phyloP scores from a whole-genome alignment of 2,113 vertebrate species.

The Lagopus muta region DNA sequence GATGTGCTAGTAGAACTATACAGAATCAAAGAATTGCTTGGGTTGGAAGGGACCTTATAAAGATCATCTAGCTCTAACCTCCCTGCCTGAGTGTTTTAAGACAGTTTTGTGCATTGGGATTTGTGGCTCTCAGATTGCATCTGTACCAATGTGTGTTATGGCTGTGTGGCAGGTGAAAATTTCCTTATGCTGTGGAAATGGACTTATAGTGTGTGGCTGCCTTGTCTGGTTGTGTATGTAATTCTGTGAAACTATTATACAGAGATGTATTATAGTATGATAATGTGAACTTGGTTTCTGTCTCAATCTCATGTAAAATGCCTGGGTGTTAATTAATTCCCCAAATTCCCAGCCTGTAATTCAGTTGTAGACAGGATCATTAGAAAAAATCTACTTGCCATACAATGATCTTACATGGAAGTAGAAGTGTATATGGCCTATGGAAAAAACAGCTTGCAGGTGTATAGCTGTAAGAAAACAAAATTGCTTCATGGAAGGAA shows the following conservation, averaged over 20 bases:
- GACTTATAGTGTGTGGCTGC: not conserved
- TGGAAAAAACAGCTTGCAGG: conserved; percentile 41
- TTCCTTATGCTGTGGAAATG: not conserved
- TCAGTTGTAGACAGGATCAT: not conserved
- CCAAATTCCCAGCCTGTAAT: not conserved
- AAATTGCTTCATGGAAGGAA: conserved; percentile 10
- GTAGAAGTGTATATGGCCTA: not conserved
- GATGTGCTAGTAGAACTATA: not conserved
- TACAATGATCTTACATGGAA: not conserved
- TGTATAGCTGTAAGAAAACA: conserved; percentile 28
- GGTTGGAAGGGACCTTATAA: not conserved
- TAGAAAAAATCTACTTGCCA: not conserved
- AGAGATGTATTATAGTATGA: not conserved
- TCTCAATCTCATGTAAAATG: not conserved
- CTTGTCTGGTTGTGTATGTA: not conserved
- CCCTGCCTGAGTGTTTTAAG: not conserved
- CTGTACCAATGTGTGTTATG: not conserved
- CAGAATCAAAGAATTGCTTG: not conserved
- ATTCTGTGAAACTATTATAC: not conserved
- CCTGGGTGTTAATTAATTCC: not conserved
- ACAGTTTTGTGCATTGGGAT: not conserved
- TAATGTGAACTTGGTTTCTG: not conserved
- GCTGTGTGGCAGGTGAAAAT: not conserved
- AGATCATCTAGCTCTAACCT: not conserved
- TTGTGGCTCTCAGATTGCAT: not conserved